Conservation (phyloP, 2,888 invertebrate species). For the Campoplex capitator region DNA sequence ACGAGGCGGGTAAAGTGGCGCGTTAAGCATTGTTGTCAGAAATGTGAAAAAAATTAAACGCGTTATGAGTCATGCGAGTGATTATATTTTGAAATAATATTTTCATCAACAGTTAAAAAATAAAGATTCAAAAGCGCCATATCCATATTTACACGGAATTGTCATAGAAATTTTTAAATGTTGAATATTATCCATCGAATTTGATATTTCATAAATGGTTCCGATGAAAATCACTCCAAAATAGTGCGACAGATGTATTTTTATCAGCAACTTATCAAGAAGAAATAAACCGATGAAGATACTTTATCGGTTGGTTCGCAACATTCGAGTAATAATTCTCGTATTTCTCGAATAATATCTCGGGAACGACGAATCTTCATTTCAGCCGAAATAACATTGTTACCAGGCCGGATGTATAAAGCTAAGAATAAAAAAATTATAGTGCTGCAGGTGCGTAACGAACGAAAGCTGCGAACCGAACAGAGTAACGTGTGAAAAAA, state of each 20-base stretch:
- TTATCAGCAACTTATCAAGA: constrained; percentile 8
- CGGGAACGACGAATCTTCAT: background rate
- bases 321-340: background rate
- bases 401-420: background rate
- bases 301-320: background rate
- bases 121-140: background rate
- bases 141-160: background rate
- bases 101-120: background rate
- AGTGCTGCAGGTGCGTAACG: constrained; percentile 3
- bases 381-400: background rate
- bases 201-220: background rate
- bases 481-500: constrained; percentile 51
- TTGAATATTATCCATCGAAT: background rate
- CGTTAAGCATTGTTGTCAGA: constrained; percentile 22
- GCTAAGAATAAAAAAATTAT: constrained; percentile 22
- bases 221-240: too few relatives aligned
- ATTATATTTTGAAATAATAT: background rate
- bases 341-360: background rate
- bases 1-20: constrained; percentile 23
- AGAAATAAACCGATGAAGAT: constrained; percentile 7
- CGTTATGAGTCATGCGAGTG: background rate
- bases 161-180: background rate
- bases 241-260: background rate
- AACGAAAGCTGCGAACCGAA: constrained; percentile 1
- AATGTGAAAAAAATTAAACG: constrained; percentile 27